Conservation (phyloP, 2,888 invertebrate genomes). For the Hirtodrosophila alboralis region DNA sequence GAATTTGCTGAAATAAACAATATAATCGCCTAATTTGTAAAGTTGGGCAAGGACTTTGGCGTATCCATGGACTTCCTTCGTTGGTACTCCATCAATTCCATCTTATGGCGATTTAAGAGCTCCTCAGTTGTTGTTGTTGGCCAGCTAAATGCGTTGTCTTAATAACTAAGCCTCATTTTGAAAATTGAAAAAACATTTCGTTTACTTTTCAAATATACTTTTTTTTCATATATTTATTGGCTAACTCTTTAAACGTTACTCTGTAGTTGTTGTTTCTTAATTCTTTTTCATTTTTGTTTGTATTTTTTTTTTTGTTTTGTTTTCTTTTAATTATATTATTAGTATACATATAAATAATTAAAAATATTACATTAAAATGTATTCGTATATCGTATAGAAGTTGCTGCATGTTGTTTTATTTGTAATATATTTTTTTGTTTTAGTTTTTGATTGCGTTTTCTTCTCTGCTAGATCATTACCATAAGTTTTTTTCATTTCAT, state of each 20-base stretch:
- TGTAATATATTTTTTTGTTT: conserved; percentile 37
- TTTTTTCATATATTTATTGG: conserved; percentile 83
- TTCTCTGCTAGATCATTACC: conserved; percentile 46
- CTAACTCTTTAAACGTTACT: conserved; percentile 80
- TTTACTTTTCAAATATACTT: conserved; percentile 83
- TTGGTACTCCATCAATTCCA: conserved; percentile 9
- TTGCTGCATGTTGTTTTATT: conserved; percentile 66
- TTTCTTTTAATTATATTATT: conserved; percentile 77
- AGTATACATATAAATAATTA: conserved; percentile 84
- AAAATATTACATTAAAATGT: conserved; percentile 84
- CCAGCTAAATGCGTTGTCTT: conserved; percentile 46
- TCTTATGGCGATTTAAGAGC: neutral
- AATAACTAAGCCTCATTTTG: conserved; percentile 39
- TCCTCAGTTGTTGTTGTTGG: neutral
- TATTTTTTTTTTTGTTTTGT: conserved; percentile 58
- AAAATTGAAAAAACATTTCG: conserved; percentile 57
- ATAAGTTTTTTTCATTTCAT: conserved; percentile 60
- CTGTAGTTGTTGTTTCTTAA: conserved; percentile 70
- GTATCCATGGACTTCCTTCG: conserved; percentile 6
- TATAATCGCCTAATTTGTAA: neutral
- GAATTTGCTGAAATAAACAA: conserved; percentile 29
- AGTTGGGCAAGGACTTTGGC: neutral
- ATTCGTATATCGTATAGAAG: conserved; percentile 82
- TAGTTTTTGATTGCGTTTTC: conserved; percentile 72
- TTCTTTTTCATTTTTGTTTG: conserved; percentile 52